A percentile compares a stretch with the other conserved stretches of the same genome.
These are phyloP conservation scores for Phoeniculus purpureus DNA, from an alignment of 2,797 vertebrate genomes.

Conservation along the genomic window DNA sequence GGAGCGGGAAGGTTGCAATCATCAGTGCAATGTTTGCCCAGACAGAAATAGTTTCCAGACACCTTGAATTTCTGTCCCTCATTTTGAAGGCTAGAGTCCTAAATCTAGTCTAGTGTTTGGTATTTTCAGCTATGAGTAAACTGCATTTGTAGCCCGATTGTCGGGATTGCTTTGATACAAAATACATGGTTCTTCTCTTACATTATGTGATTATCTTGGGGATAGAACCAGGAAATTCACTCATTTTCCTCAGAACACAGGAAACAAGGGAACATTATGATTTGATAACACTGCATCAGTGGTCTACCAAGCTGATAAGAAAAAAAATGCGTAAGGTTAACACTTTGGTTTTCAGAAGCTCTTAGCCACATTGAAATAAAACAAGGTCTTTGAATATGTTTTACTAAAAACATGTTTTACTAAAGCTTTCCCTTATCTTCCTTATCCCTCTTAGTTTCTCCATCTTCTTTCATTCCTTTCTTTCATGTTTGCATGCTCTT, in stretches of 20 bases:
- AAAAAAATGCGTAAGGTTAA: constrained; percentile 13
- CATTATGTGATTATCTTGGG: constrained; percentile 57
- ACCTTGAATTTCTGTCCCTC: not conserved
- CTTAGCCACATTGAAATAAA: constrained; percentile 22
- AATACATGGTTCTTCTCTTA: constrained; percentile 31
- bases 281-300: constrained; percentile 69
- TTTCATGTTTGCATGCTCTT: constrained; percentile 52
- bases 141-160: not conserved
- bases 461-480: constrained; percentile 3
- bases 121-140: not conserved
- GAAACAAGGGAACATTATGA: constrained; percentile 72
- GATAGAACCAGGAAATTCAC: constrained; percentile 63
- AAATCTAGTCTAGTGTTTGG: not conserved
- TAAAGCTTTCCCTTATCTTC: constrained; percentile 55
- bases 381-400: constrained; percentile 9
- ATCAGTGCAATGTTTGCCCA: not conserved
- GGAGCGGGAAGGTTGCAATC: not conserved
- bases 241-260: constrained; percentile 60
- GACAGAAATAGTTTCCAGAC: constrained; percentile 7
- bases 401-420: constrained; percentile 66
- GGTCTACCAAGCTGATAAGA: constrained; percentile 40
- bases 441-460: not conserved
- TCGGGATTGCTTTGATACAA: constrained; percentile 39
- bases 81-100: not conserved
- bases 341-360: constrained; percentile 39